These are phyloP conservation scores for Pyrgus malvae DNA, from an alignment of 2,888 invertebrate species.

Conservation along the genomic window DNA sequence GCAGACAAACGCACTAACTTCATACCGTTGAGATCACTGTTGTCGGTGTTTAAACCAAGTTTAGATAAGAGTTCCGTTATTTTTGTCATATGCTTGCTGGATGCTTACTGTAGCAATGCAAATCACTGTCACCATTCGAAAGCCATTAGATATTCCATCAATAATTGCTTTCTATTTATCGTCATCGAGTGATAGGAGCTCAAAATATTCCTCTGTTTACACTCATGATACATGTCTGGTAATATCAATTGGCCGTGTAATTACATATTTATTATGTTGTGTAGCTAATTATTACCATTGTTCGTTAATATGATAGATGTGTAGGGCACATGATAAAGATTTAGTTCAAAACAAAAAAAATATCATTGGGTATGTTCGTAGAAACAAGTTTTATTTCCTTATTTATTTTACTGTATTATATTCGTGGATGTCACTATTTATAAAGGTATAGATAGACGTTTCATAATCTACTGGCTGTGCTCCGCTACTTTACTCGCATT, in stretches of 20 bases:
- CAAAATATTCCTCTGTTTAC: slow-evolving; percentile 22
- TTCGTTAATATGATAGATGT: neutral
- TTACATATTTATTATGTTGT: neutral
- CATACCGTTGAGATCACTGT: too few relatives aligned
- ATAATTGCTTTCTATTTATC: slow-evolving; percentile 13
- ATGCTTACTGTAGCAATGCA: neutral
- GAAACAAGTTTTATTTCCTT: too few relatives aligned
- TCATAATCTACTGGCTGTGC: too few relatives aligned
- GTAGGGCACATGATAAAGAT: neutral
- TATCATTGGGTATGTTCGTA: too few relatives aligned
- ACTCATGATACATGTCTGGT: slow-evolving; percentile 6
- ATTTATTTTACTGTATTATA: too few relatives aligned
- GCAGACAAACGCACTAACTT: too few relatives aligned
- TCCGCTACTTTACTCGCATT: too few relatives aligned
- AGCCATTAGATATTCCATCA: neutral
- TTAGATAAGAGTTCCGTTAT: too few relatives aligned
- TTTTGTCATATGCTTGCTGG: too few relatives aligned
- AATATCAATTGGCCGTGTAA: slow-evolving; percentile 13
- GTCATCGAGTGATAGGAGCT: neutral
- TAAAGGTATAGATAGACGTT: too few relatives aligned
- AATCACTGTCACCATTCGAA: neutral
- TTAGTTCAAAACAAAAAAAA: neutral
- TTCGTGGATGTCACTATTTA: too few relatives aligned
- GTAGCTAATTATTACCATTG: neutral
- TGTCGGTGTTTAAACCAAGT: too few relatives aligned